Percentiles rank a stretch among this genome's conserved stretches.
Conservation (phyloP, 2,113 vertebrate genomes). For the Larimichthys polyactis region DNA sequence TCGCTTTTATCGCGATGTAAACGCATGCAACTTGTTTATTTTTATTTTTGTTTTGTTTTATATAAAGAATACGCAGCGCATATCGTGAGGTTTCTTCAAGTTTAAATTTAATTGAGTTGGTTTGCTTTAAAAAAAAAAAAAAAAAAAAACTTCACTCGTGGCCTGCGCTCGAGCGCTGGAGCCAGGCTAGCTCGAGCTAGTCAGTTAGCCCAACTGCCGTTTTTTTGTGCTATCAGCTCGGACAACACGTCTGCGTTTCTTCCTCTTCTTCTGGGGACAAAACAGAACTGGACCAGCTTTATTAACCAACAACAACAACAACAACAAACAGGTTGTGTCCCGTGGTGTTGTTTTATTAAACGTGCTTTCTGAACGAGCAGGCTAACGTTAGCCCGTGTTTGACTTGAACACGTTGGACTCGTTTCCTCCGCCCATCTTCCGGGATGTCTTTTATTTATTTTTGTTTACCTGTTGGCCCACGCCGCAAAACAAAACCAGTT, state of each 20-base stretch:
- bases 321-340: background rate
- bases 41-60: too few species aligned
- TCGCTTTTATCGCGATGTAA: background rate
- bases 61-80: background rate
- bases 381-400: conserved; percentile 66
- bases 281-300: background rate
- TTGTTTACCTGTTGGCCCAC: conserved; percentile 76
- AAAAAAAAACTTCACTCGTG: conserved; percentile 70
- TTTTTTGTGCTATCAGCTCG: conserved; percentile 7
- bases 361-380: conserved; percentile 18
- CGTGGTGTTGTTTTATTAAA: background rate
- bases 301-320: background rate
- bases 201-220: conserved; percentile 29
- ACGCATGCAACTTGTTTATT: background rate
- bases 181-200: conserved; percentile 33
- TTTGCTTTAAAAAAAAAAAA: conserved; percentile 50
- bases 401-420: conserved; percentile 83
- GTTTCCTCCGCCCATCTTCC: conserved; percentile 84
- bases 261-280: background rate
- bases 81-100: background rate
- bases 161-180: conserved; percentile 56
- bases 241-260: background rate
- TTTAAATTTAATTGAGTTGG: background rate
- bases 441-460: conserved; percentile 79
- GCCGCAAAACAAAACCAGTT: conserved; percentile 70